phyloP scores from a whole-genome alignment of 2,797 vertebrate genomes.

The Acrossocheilus wenchowensis region DNA sequence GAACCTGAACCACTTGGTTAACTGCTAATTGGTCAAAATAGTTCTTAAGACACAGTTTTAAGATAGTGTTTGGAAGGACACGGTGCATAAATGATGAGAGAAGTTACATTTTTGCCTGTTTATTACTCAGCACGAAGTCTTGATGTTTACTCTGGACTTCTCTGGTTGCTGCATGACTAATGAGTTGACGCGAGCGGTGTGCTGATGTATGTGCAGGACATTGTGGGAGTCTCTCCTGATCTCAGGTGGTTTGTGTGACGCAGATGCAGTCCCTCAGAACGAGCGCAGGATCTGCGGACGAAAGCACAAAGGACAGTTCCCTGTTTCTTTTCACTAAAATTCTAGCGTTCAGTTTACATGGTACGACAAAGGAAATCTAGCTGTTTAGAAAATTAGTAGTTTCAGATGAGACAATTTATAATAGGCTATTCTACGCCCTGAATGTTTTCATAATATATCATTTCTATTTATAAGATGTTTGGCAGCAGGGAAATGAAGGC shows the following conservation, averaged over 20 bases:
- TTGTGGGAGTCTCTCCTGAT: not conserved
- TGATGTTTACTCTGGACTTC: not conserved
- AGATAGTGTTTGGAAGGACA: too few species aligned
- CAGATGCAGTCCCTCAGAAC: not conserved
- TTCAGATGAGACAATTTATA: not conserved
- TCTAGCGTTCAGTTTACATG: not conserved
- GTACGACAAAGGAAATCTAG: not conserved
- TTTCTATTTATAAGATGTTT: constrained; percentile 1
- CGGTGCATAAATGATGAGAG: too few species aligned
- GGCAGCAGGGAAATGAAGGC: not conserved
- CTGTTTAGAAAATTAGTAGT: not conserved
- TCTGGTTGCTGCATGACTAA: not conserved
- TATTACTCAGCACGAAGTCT: not conserved
- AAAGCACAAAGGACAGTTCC: not conserved
- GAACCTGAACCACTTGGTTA: not conserved
- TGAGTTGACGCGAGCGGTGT: not conserved
- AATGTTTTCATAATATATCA: not conserved
- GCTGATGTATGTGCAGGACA: not conserved
- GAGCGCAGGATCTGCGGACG: not conserved
- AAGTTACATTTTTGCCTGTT: not conserved
- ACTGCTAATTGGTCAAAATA: not conserved
- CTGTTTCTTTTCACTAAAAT: not conserved
- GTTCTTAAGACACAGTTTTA: too few species aligned
- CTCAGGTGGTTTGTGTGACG: not conserved
- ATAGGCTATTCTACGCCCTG: not conserved